Evolutionary conservation across 2,888 invertebrate genomes (phyloP).

Genomic region (Lepidocyrtinus sp.): DNA sequence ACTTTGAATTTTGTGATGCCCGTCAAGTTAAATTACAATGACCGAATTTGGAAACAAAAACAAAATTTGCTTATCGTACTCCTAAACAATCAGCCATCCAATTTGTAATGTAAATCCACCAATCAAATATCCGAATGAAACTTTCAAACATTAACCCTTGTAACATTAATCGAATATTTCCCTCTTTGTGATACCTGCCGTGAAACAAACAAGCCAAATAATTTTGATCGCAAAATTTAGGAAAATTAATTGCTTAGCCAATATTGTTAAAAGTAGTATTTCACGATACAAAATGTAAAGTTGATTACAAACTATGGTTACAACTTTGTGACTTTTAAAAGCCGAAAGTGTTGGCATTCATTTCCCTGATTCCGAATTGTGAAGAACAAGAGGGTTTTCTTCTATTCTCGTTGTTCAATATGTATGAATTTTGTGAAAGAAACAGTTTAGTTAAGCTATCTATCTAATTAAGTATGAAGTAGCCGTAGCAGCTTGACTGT

Average conservation of each 20-base stretch:
- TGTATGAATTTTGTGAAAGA: too few species aligned
- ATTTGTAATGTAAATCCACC: too few species aligned
- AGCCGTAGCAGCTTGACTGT: slow-evolving; percentile 49
- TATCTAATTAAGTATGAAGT: not conserved
- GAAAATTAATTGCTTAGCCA: too few species aligned
- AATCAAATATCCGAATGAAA: not conserved
- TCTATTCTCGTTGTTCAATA: too few species aligned
- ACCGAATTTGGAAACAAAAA: slow-evolving; percentile 4
- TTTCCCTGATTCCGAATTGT: too few species aligned
- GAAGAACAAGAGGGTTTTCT: too few species aligned
- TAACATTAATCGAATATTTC: not conserved
- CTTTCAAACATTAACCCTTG: not conserved
- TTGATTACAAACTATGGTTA: too few species aligned
- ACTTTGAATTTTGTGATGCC: not conserved
- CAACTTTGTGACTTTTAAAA: too few species aligned
- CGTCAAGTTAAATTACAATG: not conserved
- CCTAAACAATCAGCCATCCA: slow-evolving; percentile 6
- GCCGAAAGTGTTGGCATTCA: too few species aligned
- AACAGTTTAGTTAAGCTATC: not conserved
- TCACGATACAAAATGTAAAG: too few species aligned
- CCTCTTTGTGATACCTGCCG: slow-evolving; percentile 17
- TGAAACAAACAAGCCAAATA: slow-evolving; percentile 1
- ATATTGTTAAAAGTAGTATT: too few species aligned
- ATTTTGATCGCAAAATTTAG: not conserved
- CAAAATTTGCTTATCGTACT: not conserved